Percentiles rank a stretch among this genome's conserved stretches.
Conservation (phyloP, 1,140 invertebrate species). For the Halesus radiatus region DNA sequence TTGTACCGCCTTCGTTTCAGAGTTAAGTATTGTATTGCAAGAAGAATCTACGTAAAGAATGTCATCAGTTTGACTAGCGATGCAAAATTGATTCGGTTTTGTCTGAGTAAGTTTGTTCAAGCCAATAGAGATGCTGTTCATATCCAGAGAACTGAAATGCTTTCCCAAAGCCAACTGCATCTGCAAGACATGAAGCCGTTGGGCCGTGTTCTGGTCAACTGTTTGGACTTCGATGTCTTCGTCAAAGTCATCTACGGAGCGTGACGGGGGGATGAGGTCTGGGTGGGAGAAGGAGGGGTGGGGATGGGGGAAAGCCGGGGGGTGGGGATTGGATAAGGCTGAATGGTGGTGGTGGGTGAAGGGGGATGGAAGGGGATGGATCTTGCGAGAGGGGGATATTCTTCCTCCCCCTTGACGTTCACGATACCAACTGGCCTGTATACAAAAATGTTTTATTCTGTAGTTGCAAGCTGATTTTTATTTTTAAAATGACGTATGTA, state of each 20-base stretch:
- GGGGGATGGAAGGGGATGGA: slow-evolving; percentile 44
- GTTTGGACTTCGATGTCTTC: slow-evolving; percentile 59
- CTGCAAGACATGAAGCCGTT: slow-evolving; percentile 62
- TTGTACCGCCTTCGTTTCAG: slow-evolving; percentile 63
- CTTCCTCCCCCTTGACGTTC: slow-evolving; percentile 64
- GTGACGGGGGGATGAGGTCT: slow-evolving; percentile 60
- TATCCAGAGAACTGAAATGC: slow-evolving; percentile 63
- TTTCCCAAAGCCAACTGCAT: slow-evolving; percentile 66
- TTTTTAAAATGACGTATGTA: too few relatives aligned
- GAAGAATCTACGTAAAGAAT: slow-evolving; percentile 63
- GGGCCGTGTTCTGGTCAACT: slow-evolving; percentile 59
- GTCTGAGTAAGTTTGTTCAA: slow-evolving; percentile 63
- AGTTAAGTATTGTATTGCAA: slow-evolving; percentile 65
- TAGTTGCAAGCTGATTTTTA: too few relatives aligned
- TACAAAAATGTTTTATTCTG: background rate
- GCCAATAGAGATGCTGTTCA: slow-evolving; percentile 61
- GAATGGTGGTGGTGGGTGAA: slow-evolving; percentile 49
- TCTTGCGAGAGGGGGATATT: slow-evolving; percentile 60
- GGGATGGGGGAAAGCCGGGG: slow-evolving; percentile 53
- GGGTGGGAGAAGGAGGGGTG: slow-evolving; percentile 57
- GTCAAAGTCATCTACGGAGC: slow-evolving; percentile 52
- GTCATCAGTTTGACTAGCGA: slow-evolving; percentile 66
- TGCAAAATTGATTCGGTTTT: slow-evolving; percentile 62
- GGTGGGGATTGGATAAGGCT: slow-evolving; percentile 49
- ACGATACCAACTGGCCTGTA: slow-evolving; percentile 67